Evolutionary conservation across 2,797 vertebrate species (phyloP).

Genomic region (Pelochelys cantorii): DNA sequence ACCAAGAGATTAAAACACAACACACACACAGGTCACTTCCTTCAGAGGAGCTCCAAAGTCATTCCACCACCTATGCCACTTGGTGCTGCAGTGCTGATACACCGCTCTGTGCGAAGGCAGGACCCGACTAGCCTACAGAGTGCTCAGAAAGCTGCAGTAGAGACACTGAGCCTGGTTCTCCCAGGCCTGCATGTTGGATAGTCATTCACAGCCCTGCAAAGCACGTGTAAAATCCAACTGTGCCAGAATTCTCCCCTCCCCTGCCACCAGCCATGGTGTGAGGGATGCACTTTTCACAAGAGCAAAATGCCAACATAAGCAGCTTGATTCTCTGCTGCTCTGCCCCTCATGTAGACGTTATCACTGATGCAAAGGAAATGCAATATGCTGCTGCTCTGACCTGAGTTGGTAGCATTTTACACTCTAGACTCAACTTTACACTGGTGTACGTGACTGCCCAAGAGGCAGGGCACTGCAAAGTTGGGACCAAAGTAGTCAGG

Average conservation of each 20-base stretch:
- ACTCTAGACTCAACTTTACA: neutral
- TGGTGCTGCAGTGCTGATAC: too few relatives aligned
- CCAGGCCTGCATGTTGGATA: neutral
- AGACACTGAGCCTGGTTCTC: fast-evolving
- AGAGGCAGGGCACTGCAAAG: neutral
- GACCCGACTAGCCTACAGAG: fast-evolving
- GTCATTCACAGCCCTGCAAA: neutral
- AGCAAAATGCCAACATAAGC: neutral
- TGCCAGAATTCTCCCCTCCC: neutral
- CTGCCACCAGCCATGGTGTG: neutral
- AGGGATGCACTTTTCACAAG: neutral
- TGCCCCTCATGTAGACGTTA: neutral
- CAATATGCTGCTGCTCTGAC: neutral
- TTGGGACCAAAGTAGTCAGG: neutral
- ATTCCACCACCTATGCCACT: neutral
- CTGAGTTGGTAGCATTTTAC: neutral
- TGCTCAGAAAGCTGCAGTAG: fast-evolving
- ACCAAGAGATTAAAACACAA: neutral
- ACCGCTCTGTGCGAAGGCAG: neutral
- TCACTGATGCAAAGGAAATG: neutral
- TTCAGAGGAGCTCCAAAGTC: neutral
- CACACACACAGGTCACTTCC: neutral
- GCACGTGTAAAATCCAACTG: neutral
- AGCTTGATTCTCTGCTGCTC: neutral
- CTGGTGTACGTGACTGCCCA: neutral